Conservation (phyloP, 1,140 invertebrate genomes). For the Nasonia vitripennis region DNA sequence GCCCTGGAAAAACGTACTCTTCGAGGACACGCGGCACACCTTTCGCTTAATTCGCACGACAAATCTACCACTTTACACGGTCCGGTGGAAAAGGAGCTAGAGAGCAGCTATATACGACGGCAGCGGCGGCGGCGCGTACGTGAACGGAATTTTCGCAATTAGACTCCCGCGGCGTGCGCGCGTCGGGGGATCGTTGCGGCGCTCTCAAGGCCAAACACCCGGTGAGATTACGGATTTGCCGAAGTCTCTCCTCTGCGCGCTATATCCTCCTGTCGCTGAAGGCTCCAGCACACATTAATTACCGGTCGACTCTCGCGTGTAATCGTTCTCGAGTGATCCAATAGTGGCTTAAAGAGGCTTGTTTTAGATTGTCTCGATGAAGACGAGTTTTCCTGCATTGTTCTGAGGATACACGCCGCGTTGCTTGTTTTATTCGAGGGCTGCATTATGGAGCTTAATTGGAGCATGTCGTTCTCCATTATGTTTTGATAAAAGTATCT, state of each 20-base stretch:
- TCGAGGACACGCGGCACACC: background rate
- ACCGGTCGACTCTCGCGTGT: background rate
- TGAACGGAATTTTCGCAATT: conserved; percentile 32
- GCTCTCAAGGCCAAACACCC: background rate
- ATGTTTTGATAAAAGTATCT: background rate
- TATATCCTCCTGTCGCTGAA: background rate
- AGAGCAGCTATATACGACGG: too few relatives aligned
- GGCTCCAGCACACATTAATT: conserved; percentile 9
- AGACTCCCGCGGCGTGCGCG: background rate
- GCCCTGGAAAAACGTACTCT: too few relatives aligned
- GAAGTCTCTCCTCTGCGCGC: background rate
- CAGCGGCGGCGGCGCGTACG: background rate
- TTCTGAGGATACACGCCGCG: too few relatives aligned
- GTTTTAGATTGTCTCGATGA: background rate
- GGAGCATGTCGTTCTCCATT: too few relatives aligned
- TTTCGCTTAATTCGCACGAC: background rate
- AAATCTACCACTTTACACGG: background rate
- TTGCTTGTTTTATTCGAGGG: background rate
- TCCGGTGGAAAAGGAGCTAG: background rate
- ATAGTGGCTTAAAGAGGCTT: background rate
- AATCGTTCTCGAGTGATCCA: conserved; percentile 13
- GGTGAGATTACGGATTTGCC: background rate
- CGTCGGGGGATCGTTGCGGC: background rate
- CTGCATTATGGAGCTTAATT: too few relatives aligned
- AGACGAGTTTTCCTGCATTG: background rate